phyloP scores from a whole-genome alignment of 2,113 vertebrate genomes.

The Dipodomys ordii region DNA sequence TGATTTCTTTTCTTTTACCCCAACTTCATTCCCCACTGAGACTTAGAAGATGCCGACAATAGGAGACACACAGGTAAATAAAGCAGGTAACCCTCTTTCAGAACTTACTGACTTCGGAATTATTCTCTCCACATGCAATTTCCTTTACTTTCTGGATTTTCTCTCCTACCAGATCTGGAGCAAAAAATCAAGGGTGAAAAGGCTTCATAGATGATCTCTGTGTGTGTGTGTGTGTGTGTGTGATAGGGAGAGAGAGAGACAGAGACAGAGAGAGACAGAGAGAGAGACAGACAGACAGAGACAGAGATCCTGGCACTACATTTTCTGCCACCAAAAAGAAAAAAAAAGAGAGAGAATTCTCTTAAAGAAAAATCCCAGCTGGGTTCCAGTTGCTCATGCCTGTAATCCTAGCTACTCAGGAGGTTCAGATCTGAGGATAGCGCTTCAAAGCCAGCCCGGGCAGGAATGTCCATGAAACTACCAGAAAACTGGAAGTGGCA shows the following conservation, averaged over 20 bases:
- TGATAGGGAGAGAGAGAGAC: no score
- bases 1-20: not conserved
- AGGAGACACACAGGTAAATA: not conserved
- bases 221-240: not conserved
- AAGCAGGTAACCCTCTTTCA: not conserved
- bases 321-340: not conserved
- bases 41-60: no score
- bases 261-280: no score
- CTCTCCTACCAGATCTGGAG: not conserved
- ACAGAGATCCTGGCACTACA: slow-evolving; percentile 14
- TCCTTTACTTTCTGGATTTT: slow-evolving; percentile 29
- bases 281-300: not conserved
- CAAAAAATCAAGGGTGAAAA: not conserved
- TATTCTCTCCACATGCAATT: not conserved
- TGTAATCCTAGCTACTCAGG: no score
- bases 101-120: not conserved
- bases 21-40: not conserved
- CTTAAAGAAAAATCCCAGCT: not conserved
- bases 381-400: no score
- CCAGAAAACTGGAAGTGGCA: no score
- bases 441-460: no score
- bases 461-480: no score
- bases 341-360: slow-evolving; percentile 38
- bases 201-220: not conserved
- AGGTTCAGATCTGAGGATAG: no score